phyloP scores from a whole-genome alignment of 2,113 vertebrate genomes.

The Macrotus californicus region DNA sequence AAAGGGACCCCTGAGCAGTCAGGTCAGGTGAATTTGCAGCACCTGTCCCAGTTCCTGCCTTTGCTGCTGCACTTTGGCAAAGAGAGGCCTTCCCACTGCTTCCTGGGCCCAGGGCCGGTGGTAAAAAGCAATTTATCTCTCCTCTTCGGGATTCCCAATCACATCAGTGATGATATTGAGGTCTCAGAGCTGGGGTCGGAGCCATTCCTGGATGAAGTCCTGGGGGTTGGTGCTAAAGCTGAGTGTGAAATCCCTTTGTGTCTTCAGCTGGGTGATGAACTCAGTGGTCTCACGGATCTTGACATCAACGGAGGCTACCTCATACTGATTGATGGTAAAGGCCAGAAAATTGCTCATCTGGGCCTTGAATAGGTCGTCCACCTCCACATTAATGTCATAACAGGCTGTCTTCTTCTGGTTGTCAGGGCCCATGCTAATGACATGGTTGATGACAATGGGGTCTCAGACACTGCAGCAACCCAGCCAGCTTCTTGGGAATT shows the following conservation, averaged over 20 bases:
- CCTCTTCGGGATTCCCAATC: constrained; percentile 94
- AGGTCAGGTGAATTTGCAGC: constrained; percentile 94
- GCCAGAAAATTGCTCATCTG: constrained; percentile 98
- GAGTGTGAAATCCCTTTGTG: constrained; percentile 97
- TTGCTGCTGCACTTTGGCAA: constrained; percentile 95
- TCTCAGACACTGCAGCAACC: constrained; percentile 95
- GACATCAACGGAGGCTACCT: constrained; percentile 92
- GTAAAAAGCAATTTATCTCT: constrained; percentile 92
- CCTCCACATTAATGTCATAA: constrained; percentile 96
- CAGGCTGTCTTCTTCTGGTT: constrained; percentile 98
- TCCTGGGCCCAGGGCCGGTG: constrained; percentile 94
- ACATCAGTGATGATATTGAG: constrained; percentile 97
- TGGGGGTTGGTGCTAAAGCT: constrained; percentile 97
- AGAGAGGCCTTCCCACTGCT: constrained; percentile 93
- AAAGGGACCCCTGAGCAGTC: constrained; percentile 69
- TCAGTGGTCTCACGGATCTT: constrained; percentile 99
- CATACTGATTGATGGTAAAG: constrained; percentile 96
- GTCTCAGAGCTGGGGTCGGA: constrained; percentile 95
- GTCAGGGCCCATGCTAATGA: constrained; percentile 93
- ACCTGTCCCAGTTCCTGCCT: constrained; percentile 98
- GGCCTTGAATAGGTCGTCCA: constrained; percentile 92
- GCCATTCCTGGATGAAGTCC: constrained; percentile 99
- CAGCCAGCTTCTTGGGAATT: constrained; percentile 95
- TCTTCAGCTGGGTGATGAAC: constrained; percentile 98
- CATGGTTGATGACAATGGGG: constrained; percentile 97